Percentiles rank a stretch among this genome's conserved stretches.
Conservation (phyloP, 2,888 invertebrate genomes). For the Microctonus aethiopoides region DNA sequence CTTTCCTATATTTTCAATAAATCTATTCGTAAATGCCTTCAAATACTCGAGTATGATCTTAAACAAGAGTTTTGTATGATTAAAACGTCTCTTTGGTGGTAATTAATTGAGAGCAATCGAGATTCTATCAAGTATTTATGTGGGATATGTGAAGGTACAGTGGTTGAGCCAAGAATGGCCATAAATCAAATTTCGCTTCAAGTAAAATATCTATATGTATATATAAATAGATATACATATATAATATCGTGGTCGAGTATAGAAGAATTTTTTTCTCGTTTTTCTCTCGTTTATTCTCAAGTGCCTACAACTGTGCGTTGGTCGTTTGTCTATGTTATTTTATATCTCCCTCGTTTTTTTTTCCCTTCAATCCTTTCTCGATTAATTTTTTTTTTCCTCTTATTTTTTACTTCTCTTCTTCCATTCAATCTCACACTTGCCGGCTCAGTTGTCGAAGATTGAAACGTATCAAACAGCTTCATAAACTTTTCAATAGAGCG, state of each 20-base stretch:
- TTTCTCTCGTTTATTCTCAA: conserved; percentile 15
- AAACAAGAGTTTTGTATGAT: background rate
- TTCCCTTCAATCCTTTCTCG: background rate
- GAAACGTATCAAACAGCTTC: conserved; percentile 14
- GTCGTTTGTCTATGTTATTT: background rate
- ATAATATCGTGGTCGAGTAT: conserved; percentile 28
- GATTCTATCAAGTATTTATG: conserved; percentile 26
- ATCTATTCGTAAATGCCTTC: background rate
- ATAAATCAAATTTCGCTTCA: conserved; percentile 41
- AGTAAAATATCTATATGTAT: conserved; percentile 30
- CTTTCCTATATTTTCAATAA: background rate
- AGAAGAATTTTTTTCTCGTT: conserved; percentile 12
- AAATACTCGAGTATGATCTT: background rate
- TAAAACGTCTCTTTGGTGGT: conserved; percentile 13
- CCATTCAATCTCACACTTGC: conserved; percentile 10
- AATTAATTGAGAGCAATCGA: conserved; percentile 30
- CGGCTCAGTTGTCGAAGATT: conserved; percentile 20
- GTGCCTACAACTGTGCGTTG: background rate
- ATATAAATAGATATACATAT: background rate
- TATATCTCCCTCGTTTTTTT: background rate
- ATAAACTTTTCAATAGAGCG: conserved; percentile 19
- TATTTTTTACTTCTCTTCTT: too few relatives aligned
- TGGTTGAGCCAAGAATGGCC: conserved; percentile 29
- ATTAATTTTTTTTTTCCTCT: background rate
- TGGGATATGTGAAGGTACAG: conserved; percentile 7